These are phyloP conservation scores for Rhimphoctona megacephalus DNA, from an alignment of 2,888 invertebrate genomes.

Conservation along the genomic window DNA sequence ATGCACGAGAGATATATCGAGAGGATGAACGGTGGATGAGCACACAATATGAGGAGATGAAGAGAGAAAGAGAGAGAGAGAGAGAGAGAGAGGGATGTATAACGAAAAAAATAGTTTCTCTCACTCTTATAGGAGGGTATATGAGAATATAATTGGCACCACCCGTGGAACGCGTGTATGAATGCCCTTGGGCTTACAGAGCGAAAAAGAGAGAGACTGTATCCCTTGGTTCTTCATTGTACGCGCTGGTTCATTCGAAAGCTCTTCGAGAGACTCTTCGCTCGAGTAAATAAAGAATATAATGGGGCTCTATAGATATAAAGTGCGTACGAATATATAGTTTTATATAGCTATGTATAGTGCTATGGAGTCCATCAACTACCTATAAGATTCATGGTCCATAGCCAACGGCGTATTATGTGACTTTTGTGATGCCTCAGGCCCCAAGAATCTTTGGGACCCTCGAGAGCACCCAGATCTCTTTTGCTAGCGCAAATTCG, in stretches of 20 bases:
- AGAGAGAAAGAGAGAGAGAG: neutral
- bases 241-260: constrained; percentile 70
- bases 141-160: constrained; percentile 81
- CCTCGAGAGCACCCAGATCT: constrained; percentile 60
- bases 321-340: constrained; percentile 12
- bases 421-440: constrained; percentile 63
- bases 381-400: constrained; percentile 53
- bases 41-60: constrained; percentile 16
- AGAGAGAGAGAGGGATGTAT: constrained; percentile 24
- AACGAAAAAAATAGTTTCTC: constrained; percentile 39
- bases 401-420: constrained; percentile 58
- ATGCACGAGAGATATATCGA: constrained; percentile 39
- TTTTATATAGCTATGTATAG: constrained; percentile 23
- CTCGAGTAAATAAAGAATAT: constrained; percentile 72
- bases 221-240: constrained; percentile 66
- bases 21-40: constrained; percentile 38
- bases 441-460: constrained; percentile 59
- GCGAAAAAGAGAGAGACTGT: constrained; percentile 38
- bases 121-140: constrained; percentile 61
- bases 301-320: constrained; percentile 63
- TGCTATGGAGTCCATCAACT: constrained; percentile 41
- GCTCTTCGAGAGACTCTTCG: constrained; percentile 70
- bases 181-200: constrained; percentile 53
- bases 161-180: constrained; percentile 65
- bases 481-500: constrained; percentile 64